A percentile compares a stretch with the other conserved stretches of the same genome.
These are phyloP conservation scores for Melipona beecheii DNA, from an alignment of 2,888 invertebrate genomes.

Conservation along the genomic window DNA sequence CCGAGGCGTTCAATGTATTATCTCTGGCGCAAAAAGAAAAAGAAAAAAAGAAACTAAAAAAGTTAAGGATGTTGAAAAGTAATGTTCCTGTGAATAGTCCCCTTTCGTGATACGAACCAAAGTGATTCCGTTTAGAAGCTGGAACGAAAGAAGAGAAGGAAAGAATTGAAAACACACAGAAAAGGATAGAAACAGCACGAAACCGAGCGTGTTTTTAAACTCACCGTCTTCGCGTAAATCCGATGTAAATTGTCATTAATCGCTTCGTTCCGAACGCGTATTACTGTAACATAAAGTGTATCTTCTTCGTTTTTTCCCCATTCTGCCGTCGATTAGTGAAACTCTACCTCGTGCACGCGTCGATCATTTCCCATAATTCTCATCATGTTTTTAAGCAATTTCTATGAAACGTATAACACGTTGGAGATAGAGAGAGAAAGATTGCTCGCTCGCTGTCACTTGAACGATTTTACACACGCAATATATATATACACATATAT, in stretches of 20 bases:
- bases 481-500: too few relatives aligned
- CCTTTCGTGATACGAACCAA: constrained; percentile 70
- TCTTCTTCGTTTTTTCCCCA: constrained; percentile 40
- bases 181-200: constrained; percentile 5
- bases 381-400: constrained; percentile 43
- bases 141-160: not conserved
- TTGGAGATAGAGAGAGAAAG: not conserved
- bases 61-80: constrained; percentile 60
- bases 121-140: constrained; percentile 51
- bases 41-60: constrained; percentile 17
- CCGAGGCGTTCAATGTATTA: constrained; percentile 47
- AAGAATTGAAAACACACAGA: not conserved
- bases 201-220: constrained; percentile 9
- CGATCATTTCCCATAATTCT: constrained; percentile 43
- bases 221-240: constrained; percentile 37
- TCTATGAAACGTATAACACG: constrained; percentile 3
- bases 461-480: constrained; percentile 27
- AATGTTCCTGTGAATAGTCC: constrained; percentile 70
- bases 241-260: constrained; percentile 40
- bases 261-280: constrained; percentile 41
- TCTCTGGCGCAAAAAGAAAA: constrained; percentile 32
- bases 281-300: constrained; percentile 40
- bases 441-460: constrained; percentile 48
- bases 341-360: constrained; percentile 65
- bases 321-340: constrained; percentile 52